Evolutionary conservation across 2,797 vertebrate species (phyloP).

Genomic region (Tympanoctomys barrerae): DNA sequence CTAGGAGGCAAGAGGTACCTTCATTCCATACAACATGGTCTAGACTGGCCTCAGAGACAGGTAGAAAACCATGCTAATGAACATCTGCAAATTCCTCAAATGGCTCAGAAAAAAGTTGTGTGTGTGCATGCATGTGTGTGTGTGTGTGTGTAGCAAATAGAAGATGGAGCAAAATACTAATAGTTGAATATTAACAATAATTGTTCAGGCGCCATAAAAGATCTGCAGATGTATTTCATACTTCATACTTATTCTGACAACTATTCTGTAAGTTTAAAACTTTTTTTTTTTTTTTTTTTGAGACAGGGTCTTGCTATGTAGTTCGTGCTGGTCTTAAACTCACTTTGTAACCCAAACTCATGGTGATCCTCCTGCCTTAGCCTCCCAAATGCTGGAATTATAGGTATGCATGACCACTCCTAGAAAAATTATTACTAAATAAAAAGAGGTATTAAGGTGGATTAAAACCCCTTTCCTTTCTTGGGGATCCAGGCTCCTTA

Average conservation of each 20-base stretch:
- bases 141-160: background rate
- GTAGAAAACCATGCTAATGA: slow-evolving; percentile 20
- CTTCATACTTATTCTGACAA: slow-evolving; percentile 16
- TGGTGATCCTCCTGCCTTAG: background rate
- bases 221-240: background rate
- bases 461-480: background rate
- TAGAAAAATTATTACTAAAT: slow-evolving; percentile 30
- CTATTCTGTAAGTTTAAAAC: slow-evolving; percentile 39
- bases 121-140: background rate
- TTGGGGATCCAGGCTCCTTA: background rate
- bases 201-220: background rate
- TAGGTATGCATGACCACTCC: background rate
- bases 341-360: background rate
- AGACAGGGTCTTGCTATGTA: background rate
- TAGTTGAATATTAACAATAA: background rate
- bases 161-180: slow-evolving; percentile 17
- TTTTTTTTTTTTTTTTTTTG: background rate
- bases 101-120: background rate
- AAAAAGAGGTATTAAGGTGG: background rate
- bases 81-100: slow-evolving; percentile 23
- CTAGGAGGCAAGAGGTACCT: background rate
- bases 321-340: background rate
- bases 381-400: background rate
- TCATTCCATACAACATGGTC: background rate
- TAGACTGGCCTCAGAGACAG: background rate